Conservation (phyloP, 2,888 invertebrate genomes). For the Conistra vaccinii region DNA sequence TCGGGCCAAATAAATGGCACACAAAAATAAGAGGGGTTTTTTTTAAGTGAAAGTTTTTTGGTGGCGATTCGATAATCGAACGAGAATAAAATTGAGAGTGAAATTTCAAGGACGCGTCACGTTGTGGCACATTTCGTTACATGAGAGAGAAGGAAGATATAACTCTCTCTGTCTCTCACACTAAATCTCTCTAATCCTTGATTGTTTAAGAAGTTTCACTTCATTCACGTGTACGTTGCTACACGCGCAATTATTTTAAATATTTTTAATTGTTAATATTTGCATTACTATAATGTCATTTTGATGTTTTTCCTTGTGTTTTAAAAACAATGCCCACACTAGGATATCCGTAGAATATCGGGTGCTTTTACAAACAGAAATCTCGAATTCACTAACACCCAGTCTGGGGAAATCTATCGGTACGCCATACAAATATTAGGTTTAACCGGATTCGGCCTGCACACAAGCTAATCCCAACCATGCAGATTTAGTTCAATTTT, state of each 20-base stretch:
- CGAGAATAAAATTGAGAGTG: conserved; percentile 1
- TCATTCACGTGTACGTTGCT: neutral
- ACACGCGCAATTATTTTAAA: neutral
- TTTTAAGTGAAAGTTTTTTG: neutral
- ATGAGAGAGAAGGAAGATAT: neutral
- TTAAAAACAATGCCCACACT: neutral
- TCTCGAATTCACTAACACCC: neutral
- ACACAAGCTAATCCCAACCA: neutral
- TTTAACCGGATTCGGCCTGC: neutral
- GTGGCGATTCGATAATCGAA: neutral
- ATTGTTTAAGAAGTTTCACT: neutral
- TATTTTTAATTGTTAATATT: neutral
- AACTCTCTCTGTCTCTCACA: neutral
- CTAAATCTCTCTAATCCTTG: neutral
- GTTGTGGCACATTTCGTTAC: neutral
- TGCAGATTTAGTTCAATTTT: conserved; percentile 12
- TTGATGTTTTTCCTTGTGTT: neutral
- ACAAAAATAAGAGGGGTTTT: neutral
- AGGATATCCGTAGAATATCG: neutral
- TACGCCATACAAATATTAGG: conserved; percentile 22
- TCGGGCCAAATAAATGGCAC: conserved; percentile 18
- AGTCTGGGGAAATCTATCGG: neutral
- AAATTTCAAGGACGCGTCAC: neutral
- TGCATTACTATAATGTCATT: neutral
- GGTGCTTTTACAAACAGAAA: conserved; percentile 5